Percentiles rank a stretch among this genome's conserved stretches.
These are phyloP conservation scores for Drepanosiphum platanoidis DNA, from an alignment of 2,888 invertebrate genomes.

Conservation along the genomic window DNA sequence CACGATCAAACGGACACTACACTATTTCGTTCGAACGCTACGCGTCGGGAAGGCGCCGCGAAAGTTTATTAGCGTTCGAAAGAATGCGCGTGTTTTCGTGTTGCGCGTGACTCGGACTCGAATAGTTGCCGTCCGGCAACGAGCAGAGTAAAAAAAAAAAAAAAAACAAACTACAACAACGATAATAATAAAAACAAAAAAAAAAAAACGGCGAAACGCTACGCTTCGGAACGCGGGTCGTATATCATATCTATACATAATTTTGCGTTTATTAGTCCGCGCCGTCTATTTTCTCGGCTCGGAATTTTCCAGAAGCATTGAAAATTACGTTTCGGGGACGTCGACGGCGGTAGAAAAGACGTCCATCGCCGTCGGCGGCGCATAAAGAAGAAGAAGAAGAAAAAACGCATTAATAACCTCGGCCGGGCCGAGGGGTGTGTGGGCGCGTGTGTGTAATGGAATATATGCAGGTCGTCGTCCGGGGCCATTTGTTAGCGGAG, in stretches of 20 bases:
- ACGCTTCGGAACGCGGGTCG: background rate
- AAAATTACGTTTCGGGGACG: conserved; percentile 30
- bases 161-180: background rate
- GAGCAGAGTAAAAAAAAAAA: background rate
- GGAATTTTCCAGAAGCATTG: background rate
- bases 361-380: background rate
- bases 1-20: too few species aligned
- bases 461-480: conserved; percentile 54
- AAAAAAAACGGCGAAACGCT: background rate
- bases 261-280: conserved; percentile 8
- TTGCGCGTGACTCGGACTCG: background rate
- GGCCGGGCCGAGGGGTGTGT: background rate
- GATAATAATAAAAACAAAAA: too few species aligned
- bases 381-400: conserved; percentile 10
- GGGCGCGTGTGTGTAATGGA: conserved; percentile 4
- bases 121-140: background rate
- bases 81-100: background rate
- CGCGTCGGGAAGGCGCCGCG: too few species aligned
- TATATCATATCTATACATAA: background rate
- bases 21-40: too few species aligned
- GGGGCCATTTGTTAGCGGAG: conserved; percentile 50
- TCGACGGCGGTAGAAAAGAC: background rate
- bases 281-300: background rate
- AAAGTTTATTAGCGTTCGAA: background rate
- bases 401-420: conserved; percentile 56